phyloP scores from a whole-genome alignment of 2,888 invertebrate genomes.

The Exocentrus adspersus region DNA sequence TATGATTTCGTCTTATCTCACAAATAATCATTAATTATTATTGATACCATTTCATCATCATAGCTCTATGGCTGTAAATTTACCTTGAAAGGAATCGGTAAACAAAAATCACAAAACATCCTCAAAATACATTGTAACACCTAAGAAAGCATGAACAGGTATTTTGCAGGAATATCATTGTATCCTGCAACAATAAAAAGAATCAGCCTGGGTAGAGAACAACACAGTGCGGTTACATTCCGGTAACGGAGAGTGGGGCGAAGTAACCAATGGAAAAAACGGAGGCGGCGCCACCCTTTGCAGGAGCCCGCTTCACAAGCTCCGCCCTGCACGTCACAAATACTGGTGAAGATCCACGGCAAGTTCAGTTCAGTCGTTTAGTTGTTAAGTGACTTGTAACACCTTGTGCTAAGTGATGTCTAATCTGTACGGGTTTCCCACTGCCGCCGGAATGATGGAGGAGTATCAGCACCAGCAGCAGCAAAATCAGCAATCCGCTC shows the following conservation, averaged over 20 bases:
- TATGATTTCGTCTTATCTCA: too few species aligned
- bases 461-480: slow-evolving; percentile 56
- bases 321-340: slow-evolving; percentile 50
- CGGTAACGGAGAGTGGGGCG: slow-evolving; percentile 47
- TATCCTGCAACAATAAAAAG: slow-evolving; percentile 42
- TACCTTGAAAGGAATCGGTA: slow-evolving; percentile 13
- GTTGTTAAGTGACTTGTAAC: slow-evolving; percentile 40
- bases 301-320: slow-evolving; percentile 51
- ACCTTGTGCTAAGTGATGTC: slow-evolving; percentile 48
- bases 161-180: slow-evolving; percentile 52
- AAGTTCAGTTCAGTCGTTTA: slow-evolving; percentile 55
- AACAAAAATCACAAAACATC: slow-evolving; percentile 39
- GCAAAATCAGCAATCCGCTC: slow-evolving; percentile 41
- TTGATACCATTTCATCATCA: slow-evolving; percentile 1
- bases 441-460: slow-evolving; percentile 52
- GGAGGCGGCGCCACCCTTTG: slow-evolving; percentile 53
- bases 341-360: slow-evolving; percentile 46
- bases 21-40: neutral
- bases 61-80: neutral
- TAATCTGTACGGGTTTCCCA: slow-evolving; percentile 54
- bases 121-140: slow-evolving; percentile 42
- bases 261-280: slow-evolving; percentile 59
- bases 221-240: slow-evolving; percentile 48
- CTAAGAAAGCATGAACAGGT: slow-evolving; percentile 51
- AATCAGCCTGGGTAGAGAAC: slow-evolving; percentile 43